Conservation (phyloP, 2,797 vertebrate genomes). For the Botia almorhae region DNA sequence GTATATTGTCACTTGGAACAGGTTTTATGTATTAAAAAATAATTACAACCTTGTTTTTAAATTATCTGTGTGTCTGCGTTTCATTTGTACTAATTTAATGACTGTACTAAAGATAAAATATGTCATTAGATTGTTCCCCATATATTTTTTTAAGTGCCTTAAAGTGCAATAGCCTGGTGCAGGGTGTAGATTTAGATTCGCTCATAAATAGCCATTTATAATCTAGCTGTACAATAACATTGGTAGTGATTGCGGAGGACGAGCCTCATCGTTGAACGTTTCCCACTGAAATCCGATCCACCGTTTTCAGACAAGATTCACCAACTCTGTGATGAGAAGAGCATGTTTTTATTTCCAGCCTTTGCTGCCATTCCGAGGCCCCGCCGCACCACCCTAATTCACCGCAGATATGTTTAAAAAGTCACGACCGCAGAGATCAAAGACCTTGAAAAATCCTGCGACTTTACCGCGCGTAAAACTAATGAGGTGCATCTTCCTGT, state of each 20-base stretch:
- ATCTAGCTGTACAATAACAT: neutral
- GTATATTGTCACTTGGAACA: conserved; percentile 29
- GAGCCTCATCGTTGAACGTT: neutral
- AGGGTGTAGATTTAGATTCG: neutral
- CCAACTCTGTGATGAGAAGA: conserved; percentile 38
- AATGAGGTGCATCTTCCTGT: conserved; percentile 56
- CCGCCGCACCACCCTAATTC: conserved; percentile 39
- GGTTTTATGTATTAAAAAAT: conserved; percentile 22
- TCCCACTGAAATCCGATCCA: conserved; percentile 28
- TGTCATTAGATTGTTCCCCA: neutral
- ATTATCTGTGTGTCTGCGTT: conserved; percentile 14
- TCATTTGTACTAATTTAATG: conserved; percentile 8
- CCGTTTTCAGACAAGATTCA: conserved; percentile 38
- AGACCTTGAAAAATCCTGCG: conserved; percentile 48
- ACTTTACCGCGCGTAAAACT: conserved; percentile 53
- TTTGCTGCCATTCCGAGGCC: conserved; percentile 13
- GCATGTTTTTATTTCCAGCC: conserved; percentile 36
- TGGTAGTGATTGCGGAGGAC: conserved; percentile 8
- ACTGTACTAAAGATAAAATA: conserved; percentile 10
- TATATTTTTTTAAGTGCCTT: neutral
- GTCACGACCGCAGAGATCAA: conserved; percentile 57
- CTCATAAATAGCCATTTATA: conserved; percentile 28
- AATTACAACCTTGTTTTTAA: conserved; percentile 1
- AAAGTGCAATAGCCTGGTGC: neutral
- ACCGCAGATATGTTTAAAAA: conserved; percentile 52